Evolutionary conservation across 2,113 vertebrate species (phyloP), one percentile per base, ranked within the genome.

Genomic region (Aegotheles bennettii): DNA sequence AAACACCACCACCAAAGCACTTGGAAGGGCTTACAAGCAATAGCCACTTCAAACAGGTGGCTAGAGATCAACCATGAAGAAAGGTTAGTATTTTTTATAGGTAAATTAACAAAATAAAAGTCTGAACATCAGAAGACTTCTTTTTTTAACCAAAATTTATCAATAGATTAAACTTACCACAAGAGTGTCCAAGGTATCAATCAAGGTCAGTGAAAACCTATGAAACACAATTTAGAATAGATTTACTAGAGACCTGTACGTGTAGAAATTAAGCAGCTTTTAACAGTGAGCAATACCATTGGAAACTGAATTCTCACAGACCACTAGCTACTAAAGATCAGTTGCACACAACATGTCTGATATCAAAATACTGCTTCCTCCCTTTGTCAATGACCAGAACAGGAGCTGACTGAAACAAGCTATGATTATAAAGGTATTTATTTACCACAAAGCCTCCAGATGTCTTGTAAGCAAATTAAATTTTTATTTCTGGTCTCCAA

Each of bases 171-270:
- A 91, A 98, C 99, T 97, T 97, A 99, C 99, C 98, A 99, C 99
- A 92, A 99, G 98, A 95, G 99, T 99, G 96, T 99, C 99, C 98
- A 99, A 98, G 53, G 99, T 99, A 97, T 99, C 99, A 71, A 99
- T 99, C 89, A 99, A 98, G 33, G 99, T 99, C 96, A 99, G 97
- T 28, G 99, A 99, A 98, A 99, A 99, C 96, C 99, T 99, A 75
- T 9, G 61, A 68, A 94, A 96, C 38, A 96, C 84, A 85, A 95
- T 73, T 93, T 74, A 59, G 73, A 91, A 7, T 11, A 94, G 23
- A 96, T 38, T 95, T 31, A 93, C 84, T 67, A 80, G 6, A 81
- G 60, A 81, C 13, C 19, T 65, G 31, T 16, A 71, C 11, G 19
- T 77, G n/a, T 13, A 57, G 19, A 64, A 71, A 91, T 84, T 12